These are phyloP conservation scores for Recurvirostra avosetta DNA, from an alignment of 2,113 vertebrate species.

Conservation along the genomic window DNA sequence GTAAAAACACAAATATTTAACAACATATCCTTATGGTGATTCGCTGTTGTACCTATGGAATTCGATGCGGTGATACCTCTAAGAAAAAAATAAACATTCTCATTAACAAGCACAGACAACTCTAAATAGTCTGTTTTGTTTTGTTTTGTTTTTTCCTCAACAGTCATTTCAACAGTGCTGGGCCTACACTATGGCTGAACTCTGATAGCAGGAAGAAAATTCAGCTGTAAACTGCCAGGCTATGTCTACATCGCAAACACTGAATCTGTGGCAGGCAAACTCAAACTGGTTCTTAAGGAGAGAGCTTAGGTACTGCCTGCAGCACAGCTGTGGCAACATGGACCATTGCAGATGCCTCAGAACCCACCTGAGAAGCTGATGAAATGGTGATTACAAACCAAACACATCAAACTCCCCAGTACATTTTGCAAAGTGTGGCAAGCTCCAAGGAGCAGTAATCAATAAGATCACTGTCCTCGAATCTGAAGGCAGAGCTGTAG, in stretches of 20 bases:
- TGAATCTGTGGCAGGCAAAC: background rate
- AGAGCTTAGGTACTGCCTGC: background rate
- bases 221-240: background rate
- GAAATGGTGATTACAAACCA: background rate
- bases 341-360: background rate
- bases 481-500: background rate
- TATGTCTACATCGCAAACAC: accelerated
- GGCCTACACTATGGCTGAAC: background rate
- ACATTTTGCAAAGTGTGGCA: background rate
- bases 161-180: background rate
- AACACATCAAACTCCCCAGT: background rate
- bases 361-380: background rate
- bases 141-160: background rate
- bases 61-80: background rate
- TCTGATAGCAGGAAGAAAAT: background rate
- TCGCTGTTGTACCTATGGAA: background rate
- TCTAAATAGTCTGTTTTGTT: background rate
- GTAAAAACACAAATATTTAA: background rate
- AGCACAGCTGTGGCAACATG: accelerated
- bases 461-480: background rate
- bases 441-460: background rate
- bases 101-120: background rate
- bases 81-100: background rate
- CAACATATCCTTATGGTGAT: background rate
- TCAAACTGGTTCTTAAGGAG: background rate